Conservation (phyloP, 2,888 invertebrate genomes). For the Cephus sareptanus region DNA sequence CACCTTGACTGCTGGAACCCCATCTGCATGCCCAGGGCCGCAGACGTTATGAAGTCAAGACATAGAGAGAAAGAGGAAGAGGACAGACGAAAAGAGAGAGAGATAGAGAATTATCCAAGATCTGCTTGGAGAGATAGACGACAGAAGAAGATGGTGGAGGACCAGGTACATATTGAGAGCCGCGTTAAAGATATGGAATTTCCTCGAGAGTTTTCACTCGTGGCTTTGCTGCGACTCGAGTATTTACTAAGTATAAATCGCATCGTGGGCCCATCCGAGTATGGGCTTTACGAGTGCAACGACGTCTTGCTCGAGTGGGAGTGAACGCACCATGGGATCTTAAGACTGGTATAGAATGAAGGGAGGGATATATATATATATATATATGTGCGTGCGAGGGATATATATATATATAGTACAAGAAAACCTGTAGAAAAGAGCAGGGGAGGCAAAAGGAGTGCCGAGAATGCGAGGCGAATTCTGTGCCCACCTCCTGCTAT, state of each 20-base stretch:
- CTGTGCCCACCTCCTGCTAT: not conserved
- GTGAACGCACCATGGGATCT: not conserved
- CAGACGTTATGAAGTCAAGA: conserved; percentile 12
- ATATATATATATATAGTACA: too few relatives aligned
- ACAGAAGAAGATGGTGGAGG: not conserved
- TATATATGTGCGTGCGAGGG: too few relatives aligned
- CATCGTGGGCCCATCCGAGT: not conserved
- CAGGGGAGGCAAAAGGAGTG: not conserved
- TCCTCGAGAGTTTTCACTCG: not conserved
- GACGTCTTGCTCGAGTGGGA: not conserved
- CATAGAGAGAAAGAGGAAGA: not conserved
- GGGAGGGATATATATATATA: not conserved
- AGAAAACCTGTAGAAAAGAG: not conserved
- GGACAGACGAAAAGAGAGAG: too few relatives aligned
- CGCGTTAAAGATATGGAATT: not conserved
- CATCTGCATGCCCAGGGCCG: conserved; percentile 39
- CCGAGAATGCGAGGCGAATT: not conserved
- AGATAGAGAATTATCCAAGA: not conserved
- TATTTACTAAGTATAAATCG: not conserved
- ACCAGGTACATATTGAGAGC: not conserved
- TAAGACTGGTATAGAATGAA: not conserved
- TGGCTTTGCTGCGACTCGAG: not conserved
- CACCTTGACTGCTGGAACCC: conserved; percentile 60
- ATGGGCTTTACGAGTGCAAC: not conserved
- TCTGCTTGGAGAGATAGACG: not conserved